Base-by-base conservation (phyloP, 2,888 invertebrate genomes). In the Syrista parreyssii region DNA sequence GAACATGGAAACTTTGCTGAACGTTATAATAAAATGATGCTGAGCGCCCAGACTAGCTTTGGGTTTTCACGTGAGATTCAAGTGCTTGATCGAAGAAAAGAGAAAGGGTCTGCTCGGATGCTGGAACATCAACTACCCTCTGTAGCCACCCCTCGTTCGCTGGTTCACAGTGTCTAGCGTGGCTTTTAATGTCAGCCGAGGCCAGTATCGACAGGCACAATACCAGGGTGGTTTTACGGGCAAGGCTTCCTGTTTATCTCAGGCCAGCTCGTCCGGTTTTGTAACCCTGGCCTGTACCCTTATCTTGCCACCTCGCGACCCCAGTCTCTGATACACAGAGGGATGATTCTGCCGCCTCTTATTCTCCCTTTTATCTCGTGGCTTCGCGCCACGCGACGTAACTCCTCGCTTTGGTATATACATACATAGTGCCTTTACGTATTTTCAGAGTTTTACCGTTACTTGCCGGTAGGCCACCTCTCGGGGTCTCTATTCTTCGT, bases 371-470 rank as follows among this genome's bases (percentile, higher is more conserved):
- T 69, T 69, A 69, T 69, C 69, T 69, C 69, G 30, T 15, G 69
- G 32, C 0, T 30, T 30, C 30, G 32, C 69, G 12, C 30, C 69
- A 11, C 15, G 15, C 15, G 15, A 30, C 32, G 69, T 30, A 30
- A 30, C 30, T 15, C 40, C 1, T 30, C 69, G 69, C 30, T 30
- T 11, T 2, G 69, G 23, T 23, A n/a, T n/a, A n/a, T n/a, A n/a
- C n/a, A n/a, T n/a, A n/a, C n/a, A n/a, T n/a, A 68, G 68, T 34
- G 36, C 36, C 69, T 12, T 6, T 69, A 12, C 78, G 74, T 80
- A 85, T 81, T 82, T 81, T 79, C 75, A 34, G 73, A 68, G 76
- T 81, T n/a, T n/a, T 79, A 77, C 81, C 75, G 78, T 81, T 81
- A 79, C 79, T 77, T 77, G 35, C 77, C 79, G 80, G 78, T 78